phyloP scores from a whole-genome alignment of 2,113 vertebrate species.

The Anolis carolinensis region DNA sequence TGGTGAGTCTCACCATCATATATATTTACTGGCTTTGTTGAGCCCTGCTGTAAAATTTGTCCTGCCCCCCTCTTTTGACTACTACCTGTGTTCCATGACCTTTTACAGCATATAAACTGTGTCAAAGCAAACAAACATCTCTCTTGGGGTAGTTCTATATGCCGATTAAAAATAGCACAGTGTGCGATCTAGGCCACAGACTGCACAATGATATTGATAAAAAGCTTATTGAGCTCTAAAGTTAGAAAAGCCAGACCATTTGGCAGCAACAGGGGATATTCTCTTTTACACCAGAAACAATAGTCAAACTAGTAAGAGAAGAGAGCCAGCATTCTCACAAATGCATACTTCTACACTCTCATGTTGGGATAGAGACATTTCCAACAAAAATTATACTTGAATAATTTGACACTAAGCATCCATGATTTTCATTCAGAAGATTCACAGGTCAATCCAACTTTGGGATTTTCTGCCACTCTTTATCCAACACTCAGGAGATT shows the following conservation, averaged over 20 bases:
- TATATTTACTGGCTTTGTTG: neutral
- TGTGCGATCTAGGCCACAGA: slow-evolving; percentile 1
- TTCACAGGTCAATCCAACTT: neutral
- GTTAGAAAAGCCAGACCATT: neutral
- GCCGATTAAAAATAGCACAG: slow-evolving; percentile 7
- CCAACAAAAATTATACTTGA: too few relatives aligned
- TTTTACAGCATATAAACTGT: neutral
- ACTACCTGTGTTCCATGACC: neutral
- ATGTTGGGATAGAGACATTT: too few relatives aligned
- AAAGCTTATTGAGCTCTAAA: neutral
- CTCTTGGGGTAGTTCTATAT: neutral
- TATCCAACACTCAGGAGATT: neutral
- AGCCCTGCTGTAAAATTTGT: neutral
- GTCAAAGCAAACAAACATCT: neutral
- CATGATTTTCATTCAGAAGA: neutral
- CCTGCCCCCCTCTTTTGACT: neutral
- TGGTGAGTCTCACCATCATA: neutral
- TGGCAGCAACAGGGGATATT: neutral
- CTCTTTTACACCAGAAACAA: neutral
- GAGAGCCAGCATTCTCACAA: neutral
- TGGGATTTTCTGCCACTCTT: neutral
- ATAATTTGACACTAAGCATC: neutral
- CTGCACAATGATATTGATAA: slow-evolving; percentile 9
- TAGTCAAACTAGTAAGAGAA: neutral
- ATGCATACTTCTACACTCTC: too few relatives aligned